These are phyloP conservation scores for Symphodus melops DNA, from an alignment of 2,113 vertebrate genomes.

Conservation along the genomic window DNA sequence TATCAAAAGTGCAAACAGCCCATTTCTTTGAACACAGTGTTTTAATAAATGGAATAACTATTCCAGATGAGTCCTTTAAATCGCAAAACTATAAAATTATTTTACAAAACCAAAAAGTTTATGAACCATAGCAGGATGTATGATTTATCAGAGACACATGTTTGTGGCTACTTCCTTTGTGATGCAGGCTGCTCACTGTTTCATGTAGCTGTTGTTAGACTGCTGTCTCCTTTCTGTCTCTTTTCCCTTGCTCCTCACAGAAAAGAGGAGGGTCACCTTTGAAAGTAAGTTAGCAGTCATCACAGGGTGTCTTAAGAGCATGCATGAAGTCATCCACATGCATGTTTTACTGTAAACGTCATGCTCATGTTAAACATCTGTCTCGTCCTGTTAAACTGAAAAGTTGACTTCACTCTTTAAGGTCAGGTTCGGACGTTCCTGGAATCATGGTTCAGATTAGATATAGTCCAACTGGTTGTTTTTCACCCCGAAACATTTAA, in stretches of 20 bases:
- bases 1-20: conserved; percentile 27
- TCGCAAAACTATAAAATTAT: background rate
- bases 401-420: conserved; percentile 25
- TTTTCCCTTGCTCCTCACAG: conserved; percentile 82
- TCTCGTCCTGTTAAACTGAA: conserved; percentile 20
- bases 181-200: conserved; percentile 52
- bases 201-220: conserved; percentile 73
- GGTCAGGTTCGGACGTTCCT: background rate
- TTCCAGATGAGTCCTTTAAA: background rate
- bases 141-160: background rate
- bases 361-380: conserved; percentile 15
- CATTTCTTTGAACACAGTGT: background rate
- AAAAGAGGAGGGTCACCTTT: conserved; percentile 88
- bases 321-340: conserved; percentile 41
- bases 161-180: conserved; percentile 51
- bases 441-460: conserved; percentile 24
- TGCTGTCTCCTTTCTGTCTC: conserved; percentile 73
- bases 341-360: conserved; percentile 29
- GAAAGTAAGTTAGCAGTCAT: conserved; percentile 85
- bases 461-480: conserved; percentile 12
- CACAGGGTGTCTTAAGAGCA: conserved; percentile 11
- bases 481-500: conserved; percentile 44
- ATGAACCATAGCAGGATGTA: background rate
- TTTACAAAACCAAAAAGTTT: background rate
- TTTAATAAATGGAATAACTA: background rate